These are phyloP conservation scores for Tenthredo distinguenda DNA, from an alignment of 2,888 invertebrate species.

Conservation along the genomic window DNA sequence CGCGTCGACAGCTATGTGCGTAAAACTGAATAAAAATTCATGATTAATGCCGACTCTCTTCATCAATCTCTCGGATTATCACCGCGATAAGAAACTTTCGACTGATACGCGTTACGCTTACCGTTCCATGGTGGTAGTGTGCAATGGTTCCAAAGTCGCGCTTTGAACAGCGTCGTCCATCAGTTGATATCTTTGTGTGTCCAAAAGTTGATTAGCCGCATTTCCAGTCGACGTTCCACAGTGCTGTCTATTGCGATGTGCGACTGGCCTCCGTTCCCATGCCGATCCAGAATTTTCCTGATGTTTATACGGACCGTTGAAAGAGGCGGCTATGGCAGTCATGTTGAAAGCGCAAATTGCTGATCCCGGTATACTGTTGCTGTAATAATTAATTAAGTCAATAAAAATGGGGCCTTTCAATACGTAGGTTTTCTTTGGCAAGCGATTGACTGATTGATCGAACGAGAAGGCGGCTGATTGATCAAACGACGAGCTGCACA, in stretches of 20 bases:
- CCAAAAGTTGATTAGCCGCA: slow-evolving; percentile 79
- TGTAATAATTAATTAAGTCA: slow-evolving; percentile 67
- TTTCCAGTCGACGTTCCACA: slow-evolving; percentile 64
- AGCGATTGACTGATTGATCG: neutral
- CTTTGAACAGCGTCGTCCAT: slow-evolving; percentile 94
- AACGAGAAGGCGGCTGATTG: slow-evolving; percentile 18
- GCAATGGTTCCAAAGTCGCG: slow-evolving; percentile 84
- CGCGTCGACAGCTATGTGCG: slow-evolving; percentile 90
- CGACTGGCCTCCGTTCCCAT: slow-evolving; percentile 84
- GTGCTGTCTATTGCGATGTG: slow-evolving; percentile 80
- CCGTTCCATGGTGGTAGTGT: slow-evolving; percentile 85
- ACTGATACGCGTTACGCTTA: slow-evolving; percentile 33
- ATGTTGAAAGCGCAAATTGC: slow-evolving; percentile 95
- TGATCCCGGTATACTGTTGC: slow-evolving; percentile 93
- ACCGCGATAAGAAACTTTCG: neutral
- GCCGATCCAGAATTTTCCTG: slow-evolving; percentile 88
- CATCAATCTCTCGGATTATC: too few species aligned
- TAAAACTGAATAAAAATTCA: slow-evolving; percentile 78
- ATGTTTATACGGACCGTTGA: slow-evolving; percentile 92
- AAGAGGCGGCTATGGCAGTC: slow-evolving; percentile 88
- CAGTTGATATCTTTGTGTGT: slow-evolving; percentile 89
- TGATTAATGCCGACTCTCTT: neutral
- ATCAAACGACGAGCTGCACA: slow-evolving; percentile 13
- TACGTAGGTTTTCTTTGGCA: neutral
- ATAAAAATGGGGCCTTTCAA: neutral